Evolutionary conservation across 1,140 invertebrate genomes (phyloP).

Genomic region (Drosophila simulans): DNA sequence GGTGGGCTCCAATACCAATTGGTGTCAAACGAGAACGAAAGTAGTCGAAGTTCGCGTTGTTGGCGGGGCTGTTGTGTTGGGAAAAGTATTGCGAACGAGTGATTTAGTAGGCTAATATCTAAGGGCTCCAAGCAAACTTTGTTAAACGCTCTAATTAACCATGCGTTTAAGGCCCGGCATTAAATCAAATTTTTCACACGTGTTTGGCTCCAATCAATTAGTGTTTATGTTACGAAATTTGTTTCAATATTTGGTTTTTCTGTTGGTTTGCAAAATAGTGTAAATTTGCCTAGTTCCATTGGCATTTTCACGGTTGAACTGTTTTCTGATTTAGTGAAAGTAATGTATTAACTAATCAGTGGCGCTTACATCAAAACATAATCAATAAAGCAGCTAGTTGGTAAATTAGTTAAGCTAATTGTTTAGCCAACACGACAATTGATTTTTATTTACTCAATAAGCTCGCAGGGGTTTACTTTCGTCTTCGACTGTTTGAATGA

Average conservation of each 20-base stretch:
- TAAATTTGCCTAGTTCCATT: neutral
- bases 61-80: constrained; percentile 6
- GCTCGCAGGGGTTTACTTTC: neutral
- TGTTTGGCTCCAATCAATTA: neutral
- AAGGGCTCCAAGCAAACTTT: neutral
- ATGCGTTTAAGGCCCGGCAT: neutral
- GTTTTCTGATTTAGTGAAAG: constrained; percentile 5
- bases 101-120: neutral
- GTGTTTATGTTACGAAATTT: neutral
- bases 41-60: constrained; percentile 25
- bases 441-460: neutral
- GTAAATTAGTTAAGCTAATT: neutral
- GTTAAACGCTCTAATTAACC: neutral
- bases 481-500: neutral
- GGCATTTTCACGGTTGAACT: neutral
- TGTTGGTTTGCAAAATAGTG: neutral
- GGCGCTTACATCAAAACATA: neutral
- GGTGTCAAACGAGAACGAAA: constrained; percentile 60
- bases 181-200: constrained; percentile 1
- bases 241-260: neutral
- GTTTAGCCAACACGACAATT: neutral
- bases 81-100: constrained; percentile 8
- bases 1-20: constrained; percentile 8
- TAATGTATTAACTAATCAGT: neutral
- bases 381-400: neutral